Conservation (phyloP, 2,113 vertebrate genomes). For the Notarius lentiginosus region DNA sequence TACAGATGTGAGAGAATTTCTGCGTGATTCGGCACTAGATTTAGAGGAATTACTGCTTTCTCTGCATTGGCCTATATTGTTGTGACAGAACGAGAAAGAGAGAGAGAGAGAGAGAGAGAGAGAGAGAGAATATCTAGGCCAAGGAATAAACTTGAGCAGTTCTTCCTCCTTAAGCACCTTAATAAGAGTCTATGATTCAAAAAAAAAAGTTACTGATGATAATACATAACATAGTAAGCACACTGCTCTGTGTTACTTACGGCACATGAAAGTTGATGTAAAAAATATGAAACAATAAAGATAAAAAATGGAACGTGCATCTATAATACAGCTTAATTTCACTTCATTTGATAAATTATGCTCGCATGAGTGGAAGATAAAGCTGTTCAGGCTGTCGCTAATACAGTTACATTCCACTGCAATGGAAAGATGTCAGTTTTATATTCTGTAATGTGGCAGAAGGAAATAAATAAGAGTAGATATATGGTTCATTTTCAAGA, state of each 20-base stretch:
- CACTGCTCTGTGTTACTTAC: background rate
- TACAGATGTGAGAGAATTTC: background rate
- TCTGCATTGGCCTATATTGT: background rate
- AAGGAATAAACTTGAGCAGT: background rate
- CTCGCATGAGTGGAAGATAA: background rate
- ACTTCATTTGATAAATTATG: background rate
- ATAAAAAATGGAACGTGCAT: background rate
- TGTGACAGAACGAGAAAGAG: background rate
- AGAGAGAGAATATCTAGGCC: conserved; percentile 11
- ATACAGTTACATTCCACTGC: background rate
- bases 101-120: background rate
- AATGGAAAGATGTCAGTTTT: background rate
- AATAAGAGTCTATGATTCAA: background rate
- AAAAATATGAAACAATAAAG: background rate
- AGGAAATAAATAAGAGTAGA: background rate
- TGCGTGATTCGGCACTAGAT: background rate
- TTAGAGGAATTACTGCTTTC: conserved; percentile 1
- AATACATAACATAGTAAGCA: background rate
- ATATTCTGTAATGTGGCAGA: background rate
- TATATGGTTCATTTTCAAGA: background rate
- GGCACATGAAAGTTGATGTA: background rate
- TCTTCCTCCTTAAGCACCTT: conserved; percentile 5
- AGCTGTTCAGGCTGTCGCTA: background rate
- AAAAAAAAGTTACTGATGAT: background rate
- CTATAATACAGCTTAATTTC: background rate